Percentiles rank a stretch among this genome's conserved stretches.
phyloP scores from a whole-genome alignment of 2,113 vertebrate genomes.

The Plecturocebus donacophilus region DNA sequence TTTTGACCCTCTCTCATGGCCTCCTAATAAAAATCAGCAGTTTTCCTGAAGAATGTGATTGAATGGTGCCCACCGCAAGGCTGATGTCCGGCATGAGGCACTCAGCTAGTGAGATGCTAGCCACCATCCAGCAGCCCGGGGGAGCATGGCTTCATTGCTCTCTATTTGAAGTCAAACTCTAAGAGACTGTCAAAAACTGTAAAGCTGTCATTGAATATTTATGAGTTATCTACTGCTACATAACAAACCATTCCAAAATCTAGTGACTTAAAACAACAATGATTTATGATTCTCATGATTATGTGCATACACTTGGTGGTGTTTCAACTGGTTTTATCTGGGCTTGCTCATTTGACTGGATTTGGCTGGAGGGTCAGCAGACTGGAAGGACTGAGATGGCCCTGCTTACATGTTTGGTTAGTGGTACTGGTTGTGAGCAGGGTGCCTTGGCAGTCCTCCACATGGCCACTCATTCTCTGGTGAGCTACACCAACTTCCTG shows the following conservation, averaged over 20 bases:
- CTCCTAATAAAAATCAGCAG: not conserved
- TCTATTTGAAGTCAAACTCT: not conserved
- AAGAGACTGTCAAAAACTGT: not conserved
- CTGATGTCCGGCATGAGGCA: not conserved
- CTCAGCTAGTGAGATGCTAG: not conserved
- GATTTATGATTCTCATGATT: not conserved
- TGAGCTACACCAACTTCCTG: not conserved
- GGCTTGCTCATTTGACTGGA: not conserved
- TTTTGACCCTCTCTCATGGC: not conserved
- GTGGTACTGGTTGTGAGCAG: not conserved
- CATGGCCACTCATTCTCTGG: not conserved
- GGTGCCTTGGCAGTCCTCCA: not conserved
- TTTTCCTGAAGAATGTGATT: constrained; percentile 16
- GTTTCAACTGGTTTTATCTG: not conserved
- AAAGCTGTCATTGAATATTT: not conserved
- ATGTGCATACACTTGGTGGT: not conserved
- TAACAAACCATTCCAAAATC: not conserved
- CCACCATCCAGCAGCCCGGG: not conserved
- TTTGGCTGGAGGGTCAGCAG: not conserved
- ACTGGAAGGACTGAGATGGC: not conserved
- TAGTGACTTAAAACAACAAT: not conserved
- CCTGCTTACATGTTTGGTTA: not conserved
- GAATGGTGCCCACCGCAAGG: not conserved
- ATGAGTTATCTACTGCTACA: not conserved
- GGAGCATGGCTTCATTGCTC: not conserved